Evolutionary conservation across 2,888 invertebrate species (phyloP).

Genomic region (Trimorus sp.): DNA sequence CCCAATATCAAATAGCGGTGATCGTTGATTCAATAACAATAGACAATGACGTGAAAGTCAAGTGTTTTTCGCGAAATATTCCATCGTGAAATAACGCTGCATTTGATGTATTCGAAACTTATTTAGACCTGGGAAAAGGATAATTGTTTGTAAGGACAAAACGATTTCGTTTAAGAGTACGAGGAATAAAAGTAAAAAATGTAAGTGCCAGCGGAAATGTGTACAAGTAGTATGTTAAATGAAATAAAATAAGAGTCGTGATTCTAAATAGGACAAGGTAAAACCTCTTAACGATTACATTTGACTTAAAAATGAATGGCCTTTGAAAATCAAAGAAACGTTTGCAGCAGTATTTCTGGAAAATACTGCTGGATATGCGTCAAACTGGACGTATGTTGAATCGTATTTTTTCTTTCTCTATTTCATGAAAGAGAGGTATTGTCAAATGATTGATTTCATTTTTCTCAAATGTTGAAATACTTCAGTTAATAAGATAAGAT

Average conservation of each 20-base stretch:
- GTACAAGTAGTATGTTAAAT: no score
- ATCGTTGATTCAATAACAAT: not conserved
- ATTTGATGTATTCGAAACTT: no score
- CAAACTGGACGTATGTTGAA: not conserved
- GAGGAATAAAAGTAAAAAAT: not conserved
- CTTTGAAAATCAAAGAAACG: slow-evolving; percentile 25
- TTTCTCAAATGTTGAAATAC: no score
- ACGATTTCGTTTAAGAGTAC: no score
- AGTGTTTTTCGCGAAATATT: not conserved
- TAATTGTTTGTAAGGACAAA: no score
- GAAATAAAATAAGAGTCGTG: slow-evolving; percentile 3
- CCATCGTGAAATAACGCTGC: no score
- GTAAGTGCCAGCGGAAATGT: not conserved
- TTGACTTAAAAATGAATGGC: slow-evolving; percentile 31
- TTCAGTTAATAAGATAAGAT: no score
- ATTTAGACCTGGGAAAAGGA: no score
- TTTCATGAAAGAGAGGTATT: no score
- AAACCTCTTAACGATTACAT: slow-evolving; percentile 34
- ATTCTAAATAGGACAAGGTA: slow-evolving; percentile 32
- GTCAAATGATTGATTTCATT: no score
- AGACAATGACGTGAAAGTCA: not conserved
- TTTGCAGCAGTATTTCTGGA: slow-evolving; percentile 4
- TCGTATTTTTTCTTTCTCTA: no score
- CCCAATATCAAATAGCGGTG: not conserved
- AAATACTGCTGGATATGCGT: slow-evolving; percentile 19